Conservation (phyloP, 2,888 invertebrate genomes). For the Rhagonycha fulva region DNA sequence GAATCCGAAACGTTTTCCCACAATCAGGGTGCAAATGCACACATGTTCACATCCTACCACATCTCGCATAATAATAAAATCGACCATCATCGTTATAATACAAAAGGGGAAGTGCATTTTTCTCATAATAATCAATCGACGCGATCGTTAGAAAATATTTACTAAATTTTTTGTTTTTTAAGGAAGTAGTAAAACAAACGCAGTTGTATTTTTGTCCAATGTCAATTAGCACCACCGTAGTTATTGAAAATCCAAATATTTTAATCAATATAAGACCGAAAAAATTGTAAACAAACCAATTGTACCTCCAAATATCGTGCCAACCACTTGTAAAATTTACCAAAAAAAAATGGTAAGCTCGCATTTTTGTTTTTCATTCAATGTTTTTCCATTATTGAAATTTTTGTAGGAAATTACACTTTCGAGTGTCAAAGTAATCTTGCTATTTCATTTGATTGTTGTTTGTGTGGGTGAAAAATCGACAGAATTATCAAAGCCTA, state of each 20-base stretch:
- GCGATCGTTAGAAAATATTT: background rate
- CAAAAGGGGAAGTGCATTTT: background rate
- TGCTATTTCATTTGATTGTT: background rate
- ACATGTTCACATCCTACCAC: constrained; percentile 20
- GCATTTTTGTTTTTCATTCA: background rate
- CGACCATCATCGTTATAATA: constrained; percentile 10
- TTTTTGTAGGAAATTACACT: background rate
- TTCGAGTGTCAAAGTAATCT: background rate
- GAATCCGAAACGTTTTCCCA: constrained; percentile 30
- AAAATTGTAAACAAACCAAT: background rate
- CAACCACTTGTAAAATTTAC: background rate
- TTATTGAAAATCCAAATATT: background rate
- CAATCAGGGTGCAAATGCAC: constrained; percentile 19
- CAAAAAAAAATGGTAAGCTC: background rate
- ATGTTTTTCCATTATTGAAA: background rate
- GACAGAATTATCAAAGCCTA: background rate
- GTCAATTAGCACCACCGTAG: background rate
- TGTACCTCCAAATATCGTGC: background rate
- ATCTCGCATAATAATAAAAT: constrained; percentile 15
- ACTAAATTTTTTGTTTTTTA: background rate
- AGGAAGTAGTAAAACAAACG: background rate
- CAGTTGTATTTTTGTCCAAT: background rate
- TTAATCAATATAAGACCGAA: background rate
- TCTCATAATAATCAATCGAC: background rate
- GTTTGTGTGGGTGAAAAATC: background rate